Evolutionary conservation across 2,113 vertebrate genomes (phyloP), one percentile per base, ranked within the genome.

Genomic region (Scophthalmus maximus): DNA sequence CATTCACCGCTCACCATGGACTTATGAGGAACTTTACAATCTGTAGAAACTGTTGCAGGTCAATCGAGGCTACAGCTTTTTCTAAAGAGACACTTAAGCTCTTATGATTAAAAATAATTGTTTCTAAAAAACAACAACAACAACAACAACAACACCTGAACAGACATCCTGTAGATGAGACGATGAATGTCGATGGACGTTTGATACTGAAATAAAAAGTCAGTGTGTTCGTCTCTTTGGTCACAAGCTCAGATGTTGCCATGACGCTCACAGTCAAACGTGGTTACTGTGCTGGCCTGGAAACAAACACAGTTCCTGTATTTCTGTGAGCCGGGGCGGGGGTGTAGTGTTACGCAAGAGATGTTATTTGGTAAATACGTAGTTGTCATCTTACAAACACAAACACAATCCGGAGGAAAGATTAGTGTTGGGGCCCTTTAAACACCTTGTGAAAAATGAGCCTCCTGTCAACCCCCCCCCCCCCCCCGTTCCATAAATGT

Each of bases 371-470:
- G 76, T 87, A 85, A 89, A 88, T 80, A 92, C 14, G 12, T 58
- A 47, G 79, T 84, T 84, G 82, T 88, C 88, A 65, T 84, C 82
- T 76, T 44, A 70, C 72, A 84, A 87, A 84, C 82, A 89, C 80
- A 83, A 90, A 82, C 87, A 82, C 68, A 86, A 82, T 85, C 85
- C 76, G 73, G 23, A 70, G 79, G 84, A 85, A 87, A 90, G 85
- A 87, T 84, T 78, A 87, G 79, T 26, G 18, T 34, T 26, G 69
- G 67, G 76, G 61, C 68, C 73, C 81, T 75, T 84, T 78, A 88
- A 91, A 89, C 86, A 86, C 77, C 87, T 76, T 65, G 68, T 89
- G 82, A 88, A 89, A 90, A 90, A 84, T 38, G 81, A 88, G 79
- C 83, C 77, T 80, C 81, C 73, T 68, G 84, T 82, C 86, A 82